These are phyloP conservation scores for Crambe crambe DNA, from an alignment of 37 sponge, comb jelly and placozoan genomes.

Conservation along the genomic window DNA sequence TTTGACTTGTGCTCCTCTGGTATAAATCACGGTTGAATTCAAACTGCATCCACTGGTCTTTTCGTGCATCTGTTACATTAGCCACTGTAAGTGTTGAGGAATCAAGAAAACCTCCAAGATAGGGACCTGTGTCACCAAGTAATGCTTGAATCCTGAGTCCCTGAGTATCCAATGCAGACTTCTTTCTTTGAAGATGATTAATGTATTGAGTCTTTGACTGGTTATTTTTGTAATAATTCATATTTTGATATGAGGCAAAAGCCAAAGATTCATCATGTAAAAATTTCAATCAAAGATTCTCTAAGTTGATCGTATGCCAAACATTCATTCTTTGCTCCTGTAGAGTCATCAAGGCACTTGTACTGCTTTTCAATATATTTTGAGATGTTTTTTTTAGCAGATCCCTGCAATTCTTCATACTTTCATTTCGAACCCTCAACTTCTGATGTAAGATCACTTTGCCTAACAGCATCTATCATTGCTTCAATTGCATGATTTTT, in stretches of 20 bases:
- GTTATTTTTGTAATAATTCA: neutral
- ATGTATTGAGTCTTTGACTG: slow-evolving; percentile 3
- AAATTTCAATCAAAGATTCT: neutral
- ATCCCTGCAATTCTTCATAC: too few relatives aligned
- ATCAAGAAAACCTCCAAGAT: slow-evolving; percentile 21
- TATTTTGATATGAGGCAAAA: neutral
- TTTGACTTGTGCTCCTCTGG: neutral
- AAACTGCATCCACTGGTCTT: slow-evolving; percentile 56
- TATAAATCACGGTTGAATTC: slow-evolving; percentile 10
- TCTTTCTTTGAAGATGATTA: neutral
- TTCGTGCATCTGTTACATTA: neutral
- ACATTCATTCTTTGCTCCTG: neutral
- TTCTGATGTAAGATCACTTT: too few relatives aligned
- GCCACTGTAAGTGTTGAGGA: slow-evolving; percentile 10
- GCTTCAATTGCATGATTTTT: neutral
- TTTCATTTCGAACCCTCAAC: too few relatives aligned
- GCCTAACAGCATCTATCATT: slow-evolving; percentile 1
- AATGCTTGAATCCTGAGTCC: neutral
- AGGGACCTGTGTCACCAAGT: neutral
- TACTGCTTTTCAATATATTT: neutral
- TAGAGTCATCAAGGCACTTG: neutral
- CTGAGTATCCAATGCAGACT: neutral
- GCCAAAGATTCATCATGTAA: neutral
- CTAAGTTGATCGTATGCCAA: neutral
- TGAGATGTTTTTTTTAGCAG: too few relatives aligned